Conservation (phyloP, 1,140 invertebrate genomes). For the Scaptomyza montana region DNA sequence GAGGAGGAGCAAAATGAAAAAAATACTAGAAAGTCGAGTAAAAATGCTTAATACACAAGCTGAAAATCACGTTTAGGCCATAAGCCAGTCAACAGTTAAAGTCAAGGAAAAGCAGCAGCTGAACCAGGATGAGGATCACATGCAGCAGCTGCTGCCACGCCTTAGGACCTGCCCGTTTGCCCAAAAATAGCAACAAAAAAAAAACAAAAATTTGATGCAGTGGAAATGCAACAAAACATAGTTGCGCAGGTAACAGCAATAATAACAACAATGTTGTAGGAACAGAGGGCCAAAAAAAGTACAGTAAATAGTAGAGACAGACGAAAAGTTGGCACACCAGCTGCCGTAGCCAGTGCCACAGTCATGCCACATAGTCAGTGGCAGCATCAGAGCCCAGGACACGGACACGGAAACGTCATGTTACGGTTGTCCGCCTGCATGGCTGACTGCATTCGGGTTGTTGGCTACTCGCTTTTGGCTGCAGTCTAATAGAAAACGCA, state of each 20-base stretch:
- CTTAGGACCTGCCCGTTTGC: conserved; percentile 14
- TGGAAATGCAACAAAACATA: conserved; percentile 5
- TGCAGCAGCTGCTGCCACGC: conserved; percentile 22
- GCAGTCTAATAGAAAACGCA: conserved; percentile 62
- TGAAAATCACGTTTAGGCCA: conserved; percentile 73
- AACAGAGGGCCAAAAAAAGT: neutral
- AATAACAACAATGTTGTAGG: conserved; percentile 56
- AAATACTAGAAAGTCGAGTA: neutral
- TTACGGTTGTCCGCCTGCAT: conserved; percentile 75
- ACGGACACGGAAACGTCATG: conserved; percentile 74
- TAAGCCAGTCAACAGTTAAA: conserved; percentile 54
- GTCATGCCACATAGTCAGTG: neutral
- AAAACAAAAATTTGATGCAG: neutral
- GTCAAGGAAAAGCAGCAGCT: conserved; percentile 10
- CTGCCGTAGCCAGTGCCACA: conserved; percentile 14
- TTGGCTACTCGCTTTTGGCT: conserved; percentile 20
- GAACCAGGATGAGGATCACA: conserved; percentile 21
- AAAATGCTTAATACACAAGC: conserved; percentile 66
- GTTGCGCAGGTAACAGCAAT: conserved; percentile 19
- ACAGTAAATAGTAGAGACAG: conserved; percentile 32
- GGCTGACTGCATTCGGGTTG: conserved; percentile 60
- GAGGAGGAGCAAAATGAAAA: conserved; percentile 1
- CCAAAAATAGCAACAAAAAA: too few species aligned
- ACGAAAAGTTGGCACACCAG: conserved; percentile 58
- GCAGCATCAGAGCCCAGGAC: neutral